phyloP scores from a whole-genome alignment of 2,888 invertebrate genomes.

The Rhynchonema sp. region DNA sequence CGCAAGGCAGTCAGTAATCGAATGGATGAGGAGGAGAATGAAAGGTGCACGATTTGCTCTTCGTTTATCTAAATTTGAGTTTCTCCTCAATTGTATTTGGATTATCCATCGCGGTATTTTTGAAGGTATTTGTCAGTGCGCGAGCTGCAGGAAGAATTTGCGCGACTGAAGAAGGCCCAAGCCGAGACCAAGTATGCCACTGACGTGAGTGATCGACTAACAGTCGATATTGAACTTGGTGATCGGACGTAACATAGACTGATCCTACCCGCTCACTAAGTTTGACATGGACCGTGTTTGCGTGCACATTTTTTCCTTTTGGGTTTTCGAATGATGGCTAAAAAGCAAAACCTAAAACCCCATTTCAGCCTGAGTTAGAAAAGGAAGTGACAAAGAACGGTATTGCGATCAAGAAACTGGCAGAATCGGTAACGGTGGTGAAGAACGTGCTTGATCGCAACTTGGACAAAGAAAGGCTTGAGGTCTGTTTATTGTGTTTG shows the following conservation, averaged over 20 bases:
- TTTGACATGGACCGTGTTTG: too few species aligned
- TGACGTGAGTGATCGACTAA: background rate
- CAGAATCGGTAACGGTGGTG: conserved; percentile 2
- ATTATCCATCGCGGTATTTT: background rate
- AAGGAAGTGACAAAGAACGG: background rate
- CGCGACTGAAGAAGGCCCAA: background rate
- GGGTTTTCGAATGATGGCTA: too few species aligned
- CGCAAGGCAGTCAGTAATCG: background rate
- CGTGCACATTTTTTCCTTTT: too few species aligned
- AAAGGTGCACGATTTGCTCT: background rate
- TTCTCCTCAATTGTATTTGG: too few species aligned
- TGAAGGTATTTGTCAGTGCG: background rate
- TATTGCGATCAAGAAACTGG: conserved; percentile 2
- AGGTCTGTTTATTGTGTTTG: too few species aligned
- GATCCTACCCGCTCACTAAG: too few species aligned
- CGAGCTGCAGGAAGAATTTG: background rate
- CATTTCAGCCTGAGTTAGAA: background rate
- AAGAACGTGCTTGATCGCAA: conserved; percentile 1
- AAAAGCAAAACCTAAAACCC: too few species aligned
- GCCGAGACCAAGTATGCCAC: background rate
- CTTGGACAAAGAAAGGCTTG: background rate
- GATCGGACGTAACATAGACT: too few species aligned
- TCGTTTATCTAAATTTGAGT: too few species aligned
- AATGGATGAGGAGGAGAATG: conserved; percentile 2
- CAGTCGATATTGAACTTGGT: too few species aligned